Conservation (phyloP, 2,113 vertebrate genomes). For the Chunga burmeisteri region DNA sequence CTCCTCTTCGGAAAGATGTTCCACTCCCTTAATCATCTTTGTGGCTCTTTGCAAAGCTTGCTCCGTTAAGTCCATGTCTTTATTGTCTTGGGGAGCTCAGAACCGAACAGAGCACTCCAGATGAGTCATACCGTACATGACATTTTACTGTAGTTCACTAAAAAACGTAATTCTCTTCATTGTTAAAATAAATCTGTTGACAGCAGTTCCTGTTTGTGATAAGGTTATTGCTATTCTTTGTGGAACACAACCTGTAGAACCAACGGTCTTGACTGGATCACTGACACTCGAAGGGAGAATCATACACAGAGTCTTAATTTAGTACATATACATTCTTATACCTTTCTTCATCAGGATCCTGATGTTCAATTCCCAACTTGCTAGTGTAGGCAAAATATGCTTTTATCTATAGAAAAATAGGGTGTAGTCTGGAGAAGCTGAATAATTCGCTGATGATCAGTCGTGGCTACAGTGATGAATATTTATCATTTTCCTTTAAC, state of each 20-base stretch:
- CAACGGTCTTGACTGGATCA: background rate
- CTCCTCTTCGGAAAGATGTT: background rate
- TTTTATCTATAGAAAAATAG: slow-evolving; percentile 56
- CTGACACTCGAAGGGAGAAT: background rate
- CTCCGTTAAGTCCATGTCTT: background rate
- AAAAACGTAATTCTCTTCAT: background rate
- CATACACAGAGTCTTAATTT: background rate
- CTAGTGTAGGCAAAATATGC: slow-evolving; percentile 43
- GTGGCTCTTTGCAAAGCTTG: background rate
- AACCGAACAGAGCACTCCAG: background rate
- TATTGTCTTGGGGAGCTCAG: background rate
- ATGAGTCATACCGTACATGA: background rate
- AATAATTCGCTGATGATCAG: slow-evolving; percentile 51
- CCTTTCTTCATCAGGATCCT: background rate
- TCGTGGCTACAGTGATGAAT: slow-evolving; percentile 31
- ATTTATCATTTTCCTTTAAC: background rate
- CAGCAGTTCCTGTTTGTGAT: background rate
- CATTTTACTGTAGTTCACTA: background rate
- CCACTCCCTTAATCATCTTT: background rate
- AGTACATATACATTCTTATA: background rate
- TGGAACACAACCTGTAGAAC: background rate
- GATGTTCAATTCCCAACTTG: slow-evolving; percentile 23
- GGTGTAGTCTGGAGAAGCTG: slow-evolving; percentile 45
- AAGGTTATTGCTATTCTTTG: background rate
- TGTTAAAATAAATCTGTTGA: background rate